Base-by-base conservation (phyloP, 2,797 vertebrate genomes). In the Lycodopsis pacificus region DNA sequence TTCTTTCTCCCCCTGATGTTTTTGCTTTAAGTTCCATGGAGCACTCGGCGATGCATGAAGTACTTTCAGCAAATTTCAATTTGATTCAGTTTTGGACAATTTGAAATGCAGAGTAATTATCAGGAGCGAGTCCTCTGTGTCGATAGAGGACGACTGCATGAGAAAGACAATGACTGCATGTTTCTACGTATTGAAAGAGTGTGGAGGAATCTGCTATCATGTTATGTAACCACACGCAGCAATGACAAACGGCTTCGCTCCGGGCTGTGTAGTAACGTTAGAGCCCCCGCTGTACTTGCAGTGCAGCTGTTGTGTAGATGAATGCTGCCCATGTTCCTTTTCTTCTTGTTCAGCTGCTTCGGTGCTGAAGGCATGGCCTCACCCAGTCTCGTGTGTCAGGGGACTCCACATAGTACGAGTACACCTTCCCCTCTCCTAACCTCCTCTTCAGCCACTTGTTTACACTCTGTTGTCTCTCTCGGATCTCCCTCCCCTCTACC, bases 391-490 rank as follows among this genome's bases (percentile, higher is more conserved):
- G 79, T 87, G 62, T 72, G 73, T 83, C 68, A 56, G 70, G 67
- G 77, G 77, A 80, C 80, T 79, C 87, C 69, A 81, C 73, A 57
- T 81, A 77, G 72, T 34, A 62, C 68, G 66, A 83, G 72, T 54
- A 65, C 81, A 72, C 77, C 88, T 69, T 46, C 82, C 80, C 89
- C 76, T 76, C 82, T 82, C 85, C 89, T 90, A 84, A 91, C 86
- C 85, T 85, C 85, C 90, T 88, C 87, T 93, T 90, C 88, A 89
- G 80, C 84, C 90, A 88, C 91, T 91, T 93, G 90, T 93, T 93
- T 92, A 93, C 88, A 90, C 91, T 92, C 83, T 94, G 87, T 93
- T 94, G 91, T 94, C 91, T 94, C 89, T 92, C 89, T 92, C 59
- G 91, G 89, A 92, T 88, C 87, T 86, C 80, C 88, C 83, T 79